Evolutionary conservation across 2,888 invertebrate species (phyloP), one percentile per base, ranked within the genome.

Genomic region (Camptogramma bilineatum): DNA sequence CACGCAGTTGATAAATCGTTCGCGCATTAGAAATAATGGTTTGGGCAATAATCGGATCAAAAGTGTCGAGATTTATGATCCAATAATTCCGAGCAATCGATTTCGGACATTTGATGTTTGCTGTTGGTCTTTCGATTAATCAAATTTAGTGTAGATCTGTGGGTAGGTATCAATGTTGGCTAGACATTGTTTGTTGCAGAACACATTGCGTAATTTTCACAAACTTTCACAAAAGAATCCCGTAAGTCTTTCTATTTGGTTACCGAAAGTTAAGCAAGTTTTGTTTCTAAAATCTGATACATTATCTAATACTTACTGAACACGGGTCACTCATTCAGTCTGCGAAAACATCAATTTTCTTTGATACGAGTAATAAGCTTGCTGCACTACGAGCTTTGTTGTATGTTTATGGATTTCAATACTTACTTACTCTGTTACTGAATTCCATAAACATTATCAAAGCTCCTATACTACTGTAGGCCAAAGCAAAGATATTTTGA

Each of bases 401-500:
- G 13, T n/a, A 34, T 34, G 1, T 39, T 10, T 39, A 13, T 39
- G 13, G 34, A 10, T 39, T 39, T 39, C 34, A 39, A 1, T 39
- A 28, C 28, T 13, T 13, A 13, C 28, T 13, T 13, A 13, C 34
- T 39, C 13, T 39, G 2, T 28, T 13, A 13, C 44, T 17, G 44
- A 44, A 44, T 44, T 44, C 2, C 5, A 42, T 2, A 42, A 16
- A 17, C 16, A 44, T 16, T 44, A 7, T 17, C 44, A 7, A 2
- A 44, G 44, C 16, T 10, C 19, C 9, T 44, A 52, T 55, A 46
- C 28, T 50, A 17, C 24, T 21, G 61, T 57, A 58, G 34, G 50
- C 53, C 24, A 48, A 48, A 48, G 19, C 51, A 58, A 65, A 59
- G 54, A 58, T 54, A 63, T 63, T 70, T 80, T 77, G 72, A 70